phyloP scores from a whole-genome alignment of 2,797 vertebrate genomes.

The Vespertilio murinus region DNA sequence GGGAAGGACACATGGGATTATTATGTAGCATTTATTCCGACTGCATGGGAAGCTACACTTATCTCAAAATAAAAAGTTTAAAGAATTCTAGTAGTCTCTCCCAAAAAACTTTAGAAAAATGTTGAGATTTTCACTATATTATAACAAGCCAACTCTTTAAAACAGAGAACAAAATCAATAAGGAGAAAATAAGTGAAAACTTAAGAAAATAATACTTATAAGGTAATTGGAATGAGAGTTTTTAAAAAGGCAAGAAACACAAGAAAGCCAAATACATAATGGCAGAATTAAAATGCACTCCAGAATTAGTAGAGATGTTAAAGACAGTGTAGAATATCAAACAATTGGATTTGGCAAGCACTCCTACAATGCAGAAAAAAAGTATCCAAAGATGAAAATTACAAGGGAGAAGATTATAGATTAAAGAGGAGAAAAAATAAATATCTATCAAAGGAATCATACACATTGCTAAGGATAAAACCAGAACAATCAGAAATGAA shows the following conservation, averaged over 20 bases:
- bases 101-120: neutral
- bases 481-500: slow-evolving; percentile 31
- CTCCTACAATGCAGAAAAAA: neutral
- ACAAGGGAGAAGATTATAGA: slow-evolving; percentile 22
- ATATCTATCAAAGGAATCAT: neutral
- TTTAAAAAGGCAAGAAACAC: slow-evolving; percentile 25
- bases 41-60: too few relatives aligned
- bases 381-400: slow-evolving; percentile 22
- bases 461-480: slow-evolving; percentile 22
- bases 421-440: slow-evolving; percentile 32
- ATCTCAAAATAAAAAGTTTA: too few relatives aligned
- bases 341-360: slow-evolving; percentile 14
- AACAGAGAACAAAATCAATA: neutral
- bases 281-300: slow-evolving; percentile 13
- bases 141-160: neutral
- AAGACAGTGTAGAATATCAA: slow-evolving; percentile 22
- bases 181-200: slow-evolving; percentile 13
- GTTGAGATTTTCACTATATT: neutral
- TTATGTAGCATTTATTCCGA: too few relatives aligned
- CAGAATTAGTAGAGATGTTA: neutral
- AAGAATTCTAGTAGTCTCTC: neutral
- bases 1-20: too few relatives aligned
- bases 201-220: neutral
- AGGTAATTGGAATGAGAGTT: neutral
- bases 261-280: slow-evolving; percentile 3